phyloP scores from a whole-genome alignment of 2,888 invertebrate genomes.

The Auanema freiburgensis region DNA sequence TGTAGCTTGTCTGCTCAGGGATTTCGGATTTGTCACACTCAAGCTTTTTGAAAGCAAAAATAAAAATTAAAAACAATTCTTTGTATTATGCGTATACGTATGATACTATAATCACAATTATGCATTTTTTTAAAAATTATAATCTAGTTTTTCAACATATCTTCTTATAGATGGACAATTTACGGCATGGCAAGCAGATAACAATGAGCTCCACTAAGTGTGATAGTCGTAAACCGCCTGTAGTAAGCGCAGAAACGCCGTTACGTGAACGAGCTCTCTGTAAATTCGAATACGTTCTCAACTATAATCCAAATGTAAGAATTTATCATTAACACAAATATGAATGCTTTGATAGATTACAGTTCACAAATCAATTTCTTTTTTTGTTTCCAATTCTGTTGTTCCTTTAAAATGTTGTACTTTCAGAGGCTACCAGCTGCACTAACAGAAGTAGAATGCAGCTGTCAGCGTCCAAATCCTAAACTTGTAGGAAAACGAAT shows the following conservation, averaged over 20 bases:
- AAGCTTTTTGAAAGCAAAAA: too few relatives aligned
- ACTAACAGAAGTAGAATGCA: slow-evolving; percentile 62
- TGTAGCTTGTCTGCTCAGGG: too few relatives aligned
- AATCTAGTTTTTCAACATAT: background rate
- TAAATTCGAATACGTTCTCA: slow-evolving; percentile 62
- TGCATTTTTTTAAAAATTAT: background rate
- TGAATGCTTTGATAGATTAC: background rate
- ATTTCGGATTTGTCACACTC: too few relatives aligned
- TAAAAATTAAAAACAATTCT: too few relatives aligned
- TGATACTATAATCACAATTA: too few relatives aligned
- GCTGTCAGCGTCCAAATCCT: slow-evolving; percentile 56
- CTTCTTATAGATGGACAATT: slow-evolving; percentile 44
- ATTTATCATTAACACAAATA: background rate
- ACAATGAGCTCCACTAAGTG: slow-evolving; percentile 58
- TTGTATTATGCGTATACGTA: too few relatives aligned
- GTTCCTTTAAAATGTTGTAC: background rate
- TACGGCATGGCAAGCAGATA: slow-evolving; percentile 59
- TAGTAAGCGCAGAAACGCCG: slow-evolving; percentile 59
- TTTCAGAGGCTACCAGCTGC: slow-evolving; percentile 62
- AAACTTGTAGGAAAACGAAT: slow-evolving; percentile 58
- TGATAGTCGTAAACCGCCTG: slow-evolving; percentile 53
- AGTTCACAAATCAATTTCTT: slow-evolving; percentile 1
- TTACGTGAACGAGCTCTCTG: slow-evolving; percentile 60
- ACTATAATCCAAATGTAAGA: slow-evolving; percentile 60
- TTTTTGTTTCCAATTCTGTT: slow-evolving; percentile 1